Base-by-base conservation (phyloP, 2,888 invertebrate species). In the Eustalomyia histrio region DNA sequence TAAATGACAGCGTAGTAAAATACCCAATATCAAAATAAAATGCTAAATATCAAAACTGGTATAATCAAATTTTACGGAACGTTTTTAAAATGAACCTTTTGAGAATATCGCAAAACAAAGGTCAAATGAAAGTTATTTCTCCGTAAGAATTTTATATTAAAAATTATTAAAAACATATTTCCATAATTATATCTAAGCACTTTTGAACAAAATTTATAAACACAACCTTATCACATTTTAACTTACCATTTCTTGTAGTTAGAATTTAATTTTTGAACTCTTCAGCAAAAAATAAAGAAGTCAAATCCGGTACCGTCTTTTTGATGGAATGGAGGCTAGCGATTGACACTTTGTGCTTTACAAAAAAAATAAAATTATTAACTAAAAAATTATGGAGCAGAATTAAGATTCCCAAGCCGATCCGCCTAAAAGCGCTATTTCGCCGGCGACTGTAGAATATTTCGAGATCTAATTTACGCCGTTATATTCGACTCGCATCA, bases 61-160 rank as follows among this genome's bases (percentile, higher is more conserved):
- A 24, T 39, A 16, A n/a, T n/a, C 12, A 6, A 21, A 33, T 14
- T 10, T 35, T 8, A 72, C 53, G 35, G 29, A 58, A 55, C 6
- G 14, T 47, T 47, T 47, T 47, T 47, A n/a, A n/a, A 39, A n/a
- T 47, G 6, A n/a, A n/a, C 2, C 43, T 47, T 47, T n/a, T 1
- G 12, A 39, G 14, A 47, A 47, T 33, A 55, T 65, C 17, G 12
- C 53, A 68, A 47, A 69, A 52, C 63, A 78, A 83, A 83, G 83
- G 83, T 83, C 83, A 82, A 78, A 80, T 83, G 78, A 82, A 83
- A 76, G 83, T 82, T 82, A 83, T 61, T 80, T 79, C 50, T 80
- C 80, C 82, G 65, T 39, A 61, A 43, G 21, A 72, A 55, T 61
- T 60, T 43, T 43, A 16, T 52, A 58, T 17, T 24, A 18, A 63